Evolutionary conservation across 2,113 vertebrate species (phyloP).

Genomic region (Galbula dea): DNA sequence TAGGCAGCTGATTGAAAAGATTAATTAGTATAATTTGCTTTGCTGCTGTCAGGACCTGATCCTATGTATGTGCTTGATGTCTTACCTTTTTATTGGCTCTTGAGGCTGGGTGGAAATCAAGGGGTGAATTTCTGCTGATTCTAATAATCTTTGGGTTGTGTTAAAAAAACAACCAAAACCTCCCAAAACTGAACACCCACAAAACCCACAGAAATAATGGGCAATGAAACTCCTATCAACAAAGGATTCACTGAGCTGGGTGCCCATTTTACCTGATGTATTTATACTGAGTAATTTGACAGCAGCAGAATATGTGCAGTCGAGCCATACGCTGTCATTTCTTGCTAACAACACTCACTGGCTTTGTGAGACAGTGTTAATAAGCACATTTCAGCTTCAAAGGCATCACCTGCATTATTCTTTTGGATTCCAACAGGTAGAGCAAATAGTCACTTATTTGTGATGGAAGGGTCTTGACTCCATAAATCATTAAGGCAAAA

Average conservation of each 20-base stretch:
- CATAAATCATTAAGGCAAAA: constrained; percentile 47
- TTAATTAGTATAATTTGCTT: not conserved
- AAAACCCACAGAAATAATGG: not conserved
- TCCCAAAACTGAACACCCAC: too few relatives aligned
- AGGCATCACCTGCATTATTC: constrained; percentile 29
- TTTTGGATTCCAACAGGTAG: constrained; percentile 38
- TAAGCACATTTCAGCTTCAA: constrained; percentile 62
- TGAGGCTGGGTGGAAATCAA: not conserved
- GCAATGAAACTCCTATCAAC: not conserved
- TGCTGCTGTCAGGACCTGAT: not conserved
- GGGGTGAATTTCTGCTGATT: not conserved
- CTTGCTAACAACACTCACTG: constrained; percentile 13
- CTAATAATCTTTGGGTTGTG: constrained; percentile 6
- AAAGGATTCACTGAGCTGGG: constrained; percentile 51
- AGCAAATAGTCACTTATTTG: constrained; percentile 49
- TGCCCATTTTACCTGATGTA: constrained; percentile 50
- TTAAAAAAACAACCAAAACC: not conserved
- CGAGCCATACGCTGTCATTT: constrained; percentile 28
- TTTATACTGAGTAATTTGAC: constrained; percentile 58
- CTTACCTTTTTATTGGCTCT: not conserved
- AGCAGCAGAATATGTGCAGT: constrained; percentile 37
- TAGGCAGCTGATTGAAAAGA: not conserved
- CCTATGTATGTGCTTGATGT: not conserved
- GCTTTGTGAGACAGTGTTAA: constrained; percentile 47
- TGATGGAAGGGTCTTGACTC: constrained; percentile 30